phyloP scores from a whole-genome alignment of 2,113 vertebrate genomes.

The Zapus hudsonius region DNA sequence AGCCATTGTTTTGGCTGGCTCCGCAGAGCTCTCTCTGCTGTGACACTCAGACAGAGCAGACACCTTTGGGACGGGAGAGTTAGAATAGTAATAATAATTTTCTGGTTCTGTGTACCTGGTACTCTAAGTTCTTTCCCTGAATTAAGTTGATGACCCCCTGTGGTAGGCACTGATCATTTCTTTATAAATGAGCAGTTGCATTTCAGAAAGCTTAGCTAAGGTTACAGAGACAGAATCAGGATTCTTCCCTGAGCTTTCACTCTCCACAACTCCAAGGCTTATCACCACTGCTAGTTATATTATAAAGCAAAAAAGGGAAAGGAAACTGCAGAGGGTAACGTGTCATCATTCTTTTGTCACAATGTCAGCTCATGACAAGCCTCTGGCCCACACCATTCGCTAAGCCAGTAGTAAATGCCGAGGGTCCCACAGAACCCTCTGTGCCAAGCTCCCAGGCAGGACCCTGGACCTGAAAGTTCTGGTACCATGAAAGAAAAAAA shows the following conservation, averaged over 20 bases:
- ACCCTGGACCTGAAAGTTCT: neutral
- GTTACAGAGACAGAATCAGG: neutral
- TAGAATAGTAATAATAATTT: neutral
- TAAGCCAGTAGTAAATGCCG: neutral
- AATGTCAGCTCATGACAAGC: neutral
- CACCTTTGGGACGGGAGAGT: neutral
- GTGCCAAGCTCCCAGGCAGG: neutral
- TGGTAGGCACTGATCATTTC: neutral
- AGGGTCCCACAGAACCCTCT: too few relatives aligned
- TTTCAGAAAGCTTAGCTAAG: neutral
- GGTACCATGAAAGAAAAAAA: neutral
- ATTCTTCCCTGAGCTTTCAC: neutral
- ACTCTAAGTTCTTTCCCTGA: neutral
- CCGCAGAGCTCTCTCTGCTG: neutral
- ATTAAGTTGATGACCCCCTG: neutral
- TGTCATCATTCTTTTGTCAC: neutral
- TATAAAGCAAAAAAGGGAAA: neutral
- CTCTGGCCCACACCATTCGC: neutral
- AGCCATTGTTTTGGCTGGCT: neutral
- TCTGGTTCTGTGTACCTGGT: neutral
- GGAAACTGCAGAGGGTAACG: accelerated
- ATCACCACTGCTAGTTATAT: neutral
- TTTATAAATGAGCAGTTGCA: neutral
- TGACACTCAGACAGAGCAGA: neutral
- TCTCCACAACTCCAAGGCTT: slow-evolving; percentile 17